Evolutionary conservation across 2,888 invertebrate genomes (phyloP).

Genomic region (Euplexia lucipara): DNA sequence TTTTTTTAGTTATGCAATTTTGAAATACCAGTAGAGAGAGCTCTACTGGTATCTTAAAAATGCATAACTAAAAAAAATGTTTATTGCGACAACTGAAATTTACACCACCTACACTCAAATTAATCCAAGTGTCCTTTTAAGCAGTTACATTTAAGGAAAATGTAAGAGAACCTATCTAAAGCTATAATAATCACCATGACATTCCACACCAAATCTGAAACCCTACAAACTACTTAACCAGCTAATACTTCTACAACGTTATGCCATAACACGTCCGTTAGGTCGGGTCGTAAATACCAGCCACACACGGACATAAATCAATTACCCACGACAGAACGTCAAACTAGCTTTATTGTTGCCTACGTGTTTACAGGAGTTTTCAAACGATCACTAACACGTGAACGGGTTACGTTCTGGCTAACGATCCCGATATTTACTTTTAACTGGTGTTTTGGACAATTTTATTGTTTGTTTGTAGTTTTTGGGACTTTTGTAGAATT

Average conservation of each 20-base stretch:
- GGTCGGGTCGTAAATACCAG: constrained; percentile 61
- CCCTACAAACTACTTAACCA: constrained; percentile 15
- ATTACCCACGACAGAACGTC: constrained; percentile 76
- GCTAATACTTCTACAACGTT: constrained; percentile 29
- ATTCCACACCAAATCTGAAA: neutral
- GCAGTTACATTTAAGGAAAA: too few species aligned
- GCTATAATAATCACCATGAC: neutral
- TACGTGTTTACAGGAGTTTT: constrained; percentile 61
- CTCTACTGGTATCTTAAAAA: too few species aligned
- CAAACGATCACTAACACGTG: constrained; percentile 57
- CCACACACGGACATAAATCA: constrained; percentile 74
- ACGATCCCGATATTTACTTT: constrained; percentile 56
- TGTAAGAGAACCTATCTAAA: too few species aligned
- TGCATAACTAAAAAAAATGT: too few species aligned
- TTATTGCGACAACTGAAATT: too few species aligned
- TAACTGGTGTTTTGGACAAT: constrained; percentile 29
- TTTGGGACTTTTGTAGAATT: neutral
- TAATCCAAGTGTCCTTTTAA: too few species aligned
- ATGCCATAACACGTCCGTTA: constrained; percentile 33
- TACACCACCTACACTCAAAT: too few species aligned
- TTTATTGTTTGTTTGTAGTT: neutral
- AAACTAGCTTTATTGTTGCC: constrained; percentile 71
- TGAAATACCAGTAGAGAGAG: too few species aligned
- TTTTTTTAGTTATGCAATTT: too few species aligned
- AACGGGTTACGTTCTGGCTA: constrained; percentile 50